Percentiles rank a stretch among this genome's conserved stretches.
phyloP scores from a whole-genome alignment of 2,888 invertebrate species.

The Lycophotia porphyrea region DNA sequence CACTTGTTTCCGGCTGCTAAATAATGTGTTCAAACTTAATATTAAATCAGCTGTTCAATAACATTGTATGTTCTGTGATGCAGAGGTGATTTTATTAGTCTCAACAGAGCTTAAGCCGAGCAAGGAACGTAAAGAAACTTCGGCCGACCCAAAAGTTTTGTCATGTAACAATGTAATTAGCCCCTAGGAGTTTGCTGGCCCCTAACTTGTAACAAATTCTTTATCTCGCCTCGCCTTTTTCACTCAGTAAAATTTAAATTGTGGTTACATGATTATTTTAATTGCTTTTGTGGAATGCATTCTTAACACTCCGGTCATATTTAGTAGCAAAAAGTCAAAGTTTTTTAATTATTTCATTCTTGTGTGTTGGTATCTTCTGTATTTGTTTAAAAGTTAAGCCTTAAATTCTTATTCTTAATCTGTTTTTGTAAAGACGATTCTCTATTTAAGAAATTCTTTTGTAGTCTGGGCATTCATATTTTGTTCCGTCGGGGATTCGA shows the following conservation, averaged over 20 bases:
- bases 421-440: background rate
- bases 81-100: constrained; percentile 84
- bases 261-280: constrained; percentile 66
- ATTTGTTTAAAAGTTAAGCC: background rate
- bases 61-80: constrained; percentile 79
- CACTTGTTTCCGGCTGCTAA: constrained; percentile 56
- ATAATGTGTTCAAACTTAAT: constrained; percentile 66
- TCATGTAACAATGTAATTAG: constrained; percentile 89
- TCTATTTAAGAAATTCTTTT: background rate
- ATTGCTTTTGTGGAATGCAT: constrained; percentile 55
- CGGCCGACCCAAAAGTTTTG: constrained; percentile 86
- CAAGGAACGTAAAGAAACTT: constrained; percentile 87
- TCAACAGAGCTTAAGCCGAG: constrained; percentile 79
- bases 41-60: constrained; percentile 74
- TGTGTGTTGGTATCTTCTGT: background rate
- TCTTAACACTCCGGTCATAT: constrained; percentile 3
- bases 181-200: constrained; percentile 81
- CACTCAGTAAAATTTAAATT: constrained; percentile 82
- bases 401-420: background rate
- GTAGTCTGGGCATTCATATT: background rate
- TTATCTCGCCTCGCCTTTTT: constrained; percentile 84
- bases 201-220: constrained; percentile 85
- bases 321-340: background rate
- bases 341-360: constrained; percentile 16
- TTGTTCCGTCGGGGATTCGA: constrained; percentile 1